Evolutionary conservation across 2,888 invertebrate species (phyloP).

Genomic region (Cerceris rybyensis): DNA sequence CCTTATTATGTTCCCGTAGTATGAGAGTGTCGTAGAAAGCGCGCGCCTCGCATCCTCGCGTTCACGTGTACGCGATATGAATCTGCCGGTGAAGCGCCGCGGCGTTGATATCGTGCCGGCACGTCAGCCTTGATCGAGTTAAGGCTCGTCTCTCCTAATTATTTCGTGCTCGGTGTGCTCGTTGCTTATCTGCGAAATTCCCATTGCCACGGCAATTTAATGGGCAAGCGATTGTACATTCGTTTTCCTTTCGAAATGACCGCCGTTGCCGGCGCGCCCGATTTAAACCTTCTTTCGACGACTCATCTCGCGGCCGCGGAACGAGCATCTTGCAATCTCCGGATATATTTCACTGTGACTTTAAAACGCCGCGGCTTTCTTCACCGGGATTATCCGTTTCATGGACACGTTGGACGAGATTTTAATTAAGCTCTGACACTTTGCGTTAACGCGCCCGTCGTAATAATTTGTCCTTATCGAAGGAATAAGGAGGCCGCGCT

Average conservation of each 20-base stretch:
- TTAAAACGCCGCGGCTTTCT: conserved; percentile 48
- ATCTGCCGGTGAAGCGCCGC: conserved; percentile 50
- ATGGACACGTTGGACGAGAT: conserved; percentile 42
- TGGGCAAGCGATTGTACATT: conserved; percentile 23
- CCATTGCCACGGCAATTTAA: conserved; percentile 58
- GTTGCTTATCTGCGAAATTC: conserved; percentile 59
- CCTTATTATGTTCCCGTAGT: conserved; percentile 74
- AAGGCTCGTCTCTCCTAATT: conserved; percentile 70
- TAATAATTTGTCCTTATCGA: conserved; percentile 69
- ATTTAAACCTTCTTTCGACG: conserved; percentile 56
- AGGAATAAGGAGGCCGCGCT: conserved; percentile 28
- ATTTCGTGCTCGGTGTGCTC: conserved; percentile 65
- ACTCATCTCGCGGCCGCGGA: conserved; percentile 31
- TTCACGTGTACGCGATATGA: conserved; percentile 55
- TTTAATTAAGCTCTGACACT: conserved; percentile 69
- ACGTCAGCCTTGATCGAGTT: conserved; percentile 60
- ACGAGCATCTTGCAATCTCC: conserved; percentile 41
- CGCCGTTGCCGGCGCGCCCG: conserved; percentile 27
- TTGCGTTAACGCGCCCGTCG: conserved; percentile 54
- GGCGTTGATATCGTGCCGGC: conserved; percentile 57
- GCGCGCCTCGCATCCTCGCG: conserved; percentile 36
- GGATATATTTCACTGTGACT: conserved; percentile 47
- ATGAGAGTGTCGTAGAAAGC: conserved; percentile 63
- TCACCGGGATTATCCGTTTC: conserved; percentile 62
- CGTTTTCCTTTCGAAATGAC: conserved; percentile 17